Evolutionary conservation across 1,140 invertebrate genomes (phyloP).

Genomic region (Thereuonema tuberculata): DNA sequence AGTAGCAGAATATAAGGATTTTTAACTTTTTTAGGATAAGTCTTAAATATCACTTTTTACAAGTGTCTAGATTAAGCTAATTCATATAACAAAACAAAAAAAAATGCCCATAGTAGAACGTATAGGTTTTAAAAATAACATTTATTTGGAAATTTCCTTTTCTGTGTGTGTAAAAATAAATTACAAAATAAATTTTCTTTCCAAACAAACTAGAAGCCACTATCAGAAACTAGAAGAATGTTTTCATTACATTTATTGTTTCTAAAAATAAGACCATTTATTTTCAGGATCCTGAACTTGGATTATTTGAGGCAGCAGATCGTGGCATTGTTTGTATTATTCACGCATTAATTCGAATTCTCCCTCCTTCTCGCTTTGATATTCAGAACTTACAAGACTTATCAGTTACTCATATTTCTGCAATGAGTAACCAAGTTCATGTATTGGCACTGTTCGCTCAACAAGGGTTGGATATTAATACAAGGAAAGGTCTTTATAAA

Average conservation of each 20-base stretch:
- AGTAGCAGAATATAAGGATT: too few relatives aligned
- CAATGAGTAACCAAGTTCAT: not conserved
- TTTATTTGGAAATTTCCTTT: too few relatives aligned
- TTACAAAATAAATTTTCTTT: not conserved
- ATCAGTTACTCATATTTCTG: constrained; percentile 2
- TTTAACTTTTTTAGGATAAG: too few relatives aligned
- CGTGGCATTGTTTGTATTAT: not conserved
- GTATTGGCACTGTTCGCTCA: not conserved
- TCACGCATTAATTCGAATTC: not conserved
- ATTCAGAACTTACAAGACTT: not conserved
- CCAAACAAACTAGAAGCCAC: not conserved
- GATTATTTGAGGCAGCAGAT: not conserved
- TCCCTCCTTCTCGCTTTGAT: not conserved
- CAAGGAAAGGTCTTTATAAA: not conserved
- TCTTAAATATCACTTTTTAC: too few relatives aligned
- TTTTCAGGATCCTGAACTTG: not conserved
- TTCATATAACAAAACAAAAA: too few relatives aligned
- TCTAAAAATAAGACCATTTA: too few relatives aligned
- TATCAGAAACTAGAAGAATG: not conserved
- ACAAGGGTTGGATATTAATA: not conserved
- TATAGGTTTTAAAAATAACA: too few relatives aligned
- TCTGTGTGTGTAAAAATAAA: not conserved
- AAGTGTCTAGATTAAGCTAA: too few relatives aligned
- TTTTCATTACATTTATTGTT: too few relatives aligned
- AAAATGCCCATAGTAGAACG: too few relatives aligned